Percentiles rank a stretch among this genome's conserved stretches.
Evolutionary conservation across 2,797 vertebrate genomes (phyloP).

Genomic region (Coregonus suidteri): DNA sequence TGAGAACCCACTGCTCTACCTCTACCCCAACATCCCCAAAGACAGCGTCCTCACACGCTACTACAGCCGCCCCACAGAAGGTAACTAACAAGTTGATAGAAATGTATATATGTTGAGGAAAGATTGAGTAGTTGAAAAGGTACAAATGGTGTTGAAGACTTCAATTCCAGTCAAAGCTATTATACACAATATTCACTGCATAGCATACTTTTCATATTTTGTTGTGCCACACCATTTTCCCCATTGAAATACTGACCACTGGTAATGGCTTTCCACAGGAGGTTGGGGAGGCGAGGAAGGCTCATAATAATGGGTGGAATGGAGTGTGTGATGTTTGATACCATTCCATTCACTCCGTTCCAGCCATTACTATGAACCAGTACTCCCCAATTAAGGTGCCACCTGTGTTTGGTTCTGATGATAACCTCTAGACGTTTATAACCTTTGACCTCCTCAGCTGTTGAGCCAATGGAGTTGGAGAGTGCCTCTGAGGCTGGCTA

Average conservation of each 20-base stretch:
- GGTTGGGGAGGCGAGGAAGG: too few relatives aligned
- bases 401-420: background rate
- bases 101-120: too few relatives aligned
- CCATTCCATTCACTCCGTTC: too few relatives aligned
- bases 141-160: background rate
- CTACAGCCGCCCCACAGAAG: slow-evolving; percentile 89
- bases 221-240: background rate
- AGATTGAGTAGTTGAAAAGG: too few relatives aligned
- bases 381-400: too few relatives aligned
- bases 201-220: background rate
- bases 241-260: background rate
- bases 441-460: slow-evolving; percentile 63
- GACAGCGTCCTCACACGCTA: slow-evolving; percentile 94
- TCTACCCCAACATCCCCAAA: slow-evolving; percentile 88
- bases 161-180: background rate
- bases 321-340: too few relatives aligned
- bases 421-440: background rate
- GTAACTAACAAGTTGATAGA: slow-evolving; percentile 63
- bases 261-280: background rate
- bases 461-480: slow-evolving; percentile 92
- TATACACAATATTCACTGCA: background rate
- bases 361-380: too few relatives aligned
- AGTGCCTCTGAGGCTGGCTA: slow-evolving; percentile 80
- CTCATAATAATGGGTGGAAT: too few relatives aligned
- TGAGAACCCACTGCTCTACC: slow-evolving; percentile 91